Evolutionary conservation across 1,140 invertebrate species (phyloP).

Genomic region (Sitodiplosis mosellana): DNA sequence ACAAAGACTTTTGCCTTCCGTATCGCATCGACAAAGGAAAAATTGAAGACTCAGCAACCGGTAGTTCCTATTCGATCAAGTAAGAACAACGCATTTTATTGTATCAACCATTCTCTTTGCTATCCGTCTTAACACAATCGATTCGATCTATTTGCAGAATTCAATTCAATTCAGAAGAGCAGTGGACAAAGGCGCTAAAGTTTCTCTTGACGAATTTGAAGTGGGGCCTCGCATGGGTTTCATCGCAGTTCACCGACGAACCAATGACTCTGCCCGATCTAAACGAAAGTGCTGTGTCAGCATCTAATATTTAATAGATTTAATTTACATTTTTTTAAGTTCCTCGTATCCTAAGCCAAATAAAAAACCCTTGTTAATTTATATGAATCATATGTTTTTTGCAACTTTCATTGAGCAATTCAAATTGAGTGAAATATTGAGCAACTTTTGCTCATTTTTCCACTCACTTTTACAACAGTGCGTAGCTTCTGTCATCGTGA

Average conservation of each 20-base stretch:
- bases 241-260: constrained; percentile 46
- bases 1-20: constrained; percentile 73
- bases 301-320: no score
- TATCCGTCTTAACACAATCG: background rate
- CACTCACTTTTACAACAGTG: no score
- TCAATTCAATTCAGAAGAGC: constrained; percentile 95
- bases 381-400: no score
- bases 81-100: constrained; percentile 24
- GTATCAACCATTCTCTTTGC: background rate
- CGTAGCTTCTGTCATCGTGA: no score
- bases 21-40: constrained; percentile 85
- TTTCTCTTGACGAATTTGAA: constrained; percentile 96
- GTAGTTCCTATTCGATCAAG: constrained; percentile 80
- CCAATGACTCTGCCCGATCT: constrained; percentile 1
- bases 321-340: no score
- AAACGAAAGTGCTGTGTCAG: background rate
- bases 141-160: constrained; percentile 62
- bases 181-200: constrained; percentile 99
- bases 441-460: no score
- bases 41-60: constrained; percentile 71
- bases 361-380: background rate
- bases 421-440: no score
- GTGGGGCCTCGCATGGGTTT: constrained; percentile 97
- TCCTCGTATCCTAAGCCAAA: no score
- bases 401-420: no score